Evolutionary conservation across 2,113 vertebrate genomes (phyloP), one percentile per base, ranked within the genome.

Genomic region (Canis aureus): DNA sequence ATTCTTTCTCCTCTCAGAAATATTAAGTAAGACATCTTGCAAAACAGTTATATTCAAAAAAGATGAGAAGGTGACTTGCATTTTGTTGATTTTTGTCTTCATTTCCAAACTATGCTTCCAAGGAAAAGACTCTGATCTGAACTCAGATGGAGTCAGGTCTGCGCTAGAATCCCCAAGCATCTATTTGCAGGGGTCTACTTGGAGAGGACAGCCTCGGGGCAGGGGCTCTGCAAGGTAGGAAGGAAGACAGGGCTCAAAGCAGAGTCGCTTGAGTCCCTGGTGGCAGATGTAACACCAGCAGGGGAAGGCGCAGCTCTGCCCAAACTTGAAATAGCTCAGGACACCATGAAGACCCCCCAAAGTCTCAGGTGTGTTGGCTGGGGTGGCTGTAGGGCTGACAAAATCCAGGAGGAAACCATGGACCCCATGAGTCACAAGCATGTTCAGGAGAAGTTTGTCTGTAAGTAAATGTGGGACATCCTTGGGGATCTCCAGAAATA

Each of bases 391-490:
- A 35, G 29, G 38, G 43, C 32, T n/a, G n/a, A 10, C 4, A 12
- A 35, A 1, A 23, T 23, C 51, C 51, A 11, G n/a, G 62, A 32
- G 13, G 51, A n/a, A 76, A 57, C 8, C 20, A 0, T 3, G 20
- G 19, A 16, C 8, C 10, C 43, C n/a, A 0, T 0, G 8, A 35
- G 8, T 15, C 38, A 17, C 0, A 0, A 4, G 74, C 19, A 35
- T 1, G 0, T 25, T 35, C 76, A 67, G 7, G 51, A 23, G 8
- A 23, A 8, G 35, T 51, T n/a, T 55, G 38, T 3, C 25, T 78
- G 29, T 11, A 53, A 90, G n/a, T 69, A 90, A 0, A 11, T 12
- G 15, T 0, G 19, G 57, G 22, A 83, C 13, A 80, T 12, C 29
- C 13, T 64, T 35, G 57, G 20, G 20, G n/a, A n/a, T 22, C 60